Evolutionary conservation across 23 tunicate genomes (phyloP).

Genomic region (Pegea sp.): DNA sequence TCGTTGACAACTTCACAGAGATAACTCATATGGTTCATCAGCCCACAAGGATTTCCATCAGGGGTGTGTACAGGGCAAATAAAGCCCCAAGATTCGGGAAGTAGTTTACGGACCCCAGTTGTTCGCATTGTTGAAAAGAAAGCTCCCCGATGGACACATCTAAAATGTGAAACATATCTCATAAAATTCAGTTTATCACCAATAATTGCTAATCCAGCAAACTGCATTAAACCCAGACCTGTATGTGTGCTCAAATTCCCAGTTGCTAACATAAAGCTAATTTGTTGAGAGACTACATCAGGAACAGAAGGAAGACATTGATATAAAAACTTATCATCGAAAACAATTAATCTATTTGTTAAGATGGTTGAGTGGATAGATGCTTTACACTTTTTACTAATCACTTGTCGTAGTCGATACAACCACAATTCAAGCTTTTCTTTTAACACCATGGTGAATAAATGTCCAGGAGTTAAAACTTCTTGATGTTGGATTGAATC

Average conservation of each 20-base stretch:
- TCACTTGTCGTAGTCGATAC: conserved; percentile 7
- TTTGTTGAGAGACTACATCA: conserved; percentile 21
- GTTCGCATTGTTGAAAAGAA: conserved; percentile 69
- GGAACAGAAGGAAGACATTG: conserved; percentile 14
- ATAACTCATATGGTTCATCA: conserved; percentile 56
- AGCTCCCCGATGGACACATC: conserved; percentile 72
- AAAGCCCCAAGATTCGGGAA: conserved; percentile 88
- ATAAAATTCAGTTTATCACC: conserved; percentile 80
- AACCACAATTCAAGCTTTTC: conserved; percentile 49
- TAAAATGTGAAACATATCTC: conserved; percentile 58
- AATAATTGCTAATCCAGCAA: conserved; percentile 34
- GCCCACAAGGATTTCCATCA: conserved; percentile 90
- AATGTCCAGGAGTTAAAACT: conserved; percentile 79
- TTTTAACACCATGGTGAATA: conserved; percentile 33
- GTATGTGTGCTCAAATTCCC: conserved; percentile 26
- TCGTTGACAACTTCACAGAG: conserved; percentile 74
- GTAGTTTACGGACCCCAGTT: conserved; percentile 41
- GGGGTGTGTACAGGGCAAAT: conserved; percentile 94
- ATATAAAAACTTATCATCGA: conserved; percentile 3
- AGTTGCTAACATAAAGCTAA: conserved; percentile 54
- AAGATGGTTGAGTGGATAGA: not conserved
- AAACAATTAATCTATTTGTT: not conserved
- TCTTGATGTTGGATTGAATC: conserved; percentile 79
- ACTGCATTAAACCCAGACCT: conserved; percentile 69
- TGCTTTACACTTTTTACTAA: conserved; percentile 7